phyloP scores from a whole-genome alignment of 1,140 invertebrate species.

The Physella acuta region DNA sequence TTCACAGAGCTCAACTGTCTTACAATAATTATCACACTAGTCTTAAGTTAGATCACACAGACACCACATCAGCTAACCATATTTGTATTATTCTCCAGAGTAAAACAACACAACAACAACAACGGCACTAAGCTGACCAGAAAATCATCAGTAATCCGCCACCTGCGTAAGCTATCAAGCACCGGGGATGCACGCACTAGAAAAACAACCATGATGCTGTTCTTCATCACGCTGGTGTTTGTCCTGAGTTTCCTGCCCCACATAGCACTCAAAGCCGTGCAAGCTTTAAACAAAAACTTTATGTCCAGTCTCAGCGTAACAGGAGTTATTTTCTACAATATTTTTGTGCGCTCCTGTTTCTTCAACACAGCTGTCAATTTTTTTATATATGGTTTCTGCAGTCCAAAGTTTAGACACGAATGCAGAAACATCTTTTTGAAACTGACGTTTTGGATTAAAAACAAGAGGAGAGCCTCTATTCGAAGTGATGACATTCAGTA shows the following conservation, averaged over 20 bases:
- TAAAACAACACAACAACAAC: too few species aligned
- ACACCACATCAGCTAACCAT: background rate
- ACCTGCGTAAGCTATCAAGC: conserved; percentile 19
- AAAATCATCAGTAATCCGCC: conserved; percentile 14
- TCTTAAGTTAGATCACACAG: background rate
- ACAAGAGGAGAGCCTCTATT: background rate
- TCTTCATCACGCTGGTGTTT: conserved; percentile 47
- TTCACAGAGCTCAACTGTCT: background rate
- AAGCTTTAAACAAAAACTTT: conserved; percentile 36
- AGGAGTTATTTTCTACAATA: conserved; percentile 43
- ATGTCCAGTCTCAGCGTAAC: conserved; percentile 17
- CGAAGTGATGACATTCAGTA: background rate
- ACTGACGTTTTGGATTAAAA: conserved; percentile 10
- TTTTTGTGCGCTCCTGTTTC: conserved; percentile 46
- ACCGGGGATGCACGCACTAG: conserved; percentile 14
- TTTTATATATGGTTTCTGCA: conserved; percentile 52
- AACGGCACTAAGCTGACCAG: background rate
- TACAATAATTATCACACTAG: background rate
- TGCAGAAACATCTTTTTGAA: conserved; percentile 21
- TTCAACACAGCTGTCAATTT: conserved; percentile 49
- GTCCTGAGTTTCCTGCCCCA: conserved; percentile 51
- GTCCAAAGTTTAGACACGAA: conserved; percentile 44
- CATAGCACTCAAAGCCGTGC: conserved; percentile 36
- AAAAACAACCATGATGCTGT: conserved; percentile 46
- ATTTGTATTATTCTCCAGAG: background rate